Base-by-base conservation (phyloP, 2,888 invertebrate genomes). In the Dicyrtomina minuta region DNA sequence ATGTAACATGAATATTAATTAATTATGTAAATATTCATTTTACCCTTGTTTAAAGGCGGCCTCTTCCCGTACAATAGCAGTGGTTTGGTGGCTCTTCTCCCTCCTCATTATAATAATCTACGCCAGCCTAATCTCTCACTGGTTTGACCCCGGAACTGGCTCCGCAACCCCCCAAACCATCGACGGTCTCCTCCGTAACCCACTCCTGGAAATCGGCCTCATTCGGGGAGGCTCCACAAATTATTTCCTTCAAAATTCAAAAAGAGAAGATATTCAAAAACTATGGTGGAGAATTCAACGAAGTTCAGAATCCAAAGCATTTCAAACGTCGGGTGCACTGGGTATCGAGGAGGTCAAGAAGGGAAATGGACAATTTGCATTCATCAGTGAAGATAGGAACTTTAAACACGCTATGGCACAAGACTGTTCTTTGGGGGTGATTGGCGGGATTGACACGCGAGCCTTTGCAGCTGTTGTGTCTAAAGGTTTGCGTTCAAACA, bases 51-150 rank as follows among this genome's bases (percentile, higher is more conserved):
- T n/a, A n/a, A 15, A 75, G 68, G 75, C 77, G 12, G 72, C 73
- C 0, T 75, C 75, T 33, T 76, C 77, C 51, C 51, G 77, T 53
- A 74, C 76, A 22, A 74, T 77, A 27, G 76, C 77, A 20, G 72
- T 76, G 8, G 73, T 75, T 22, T 77, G 77, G 77, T 77, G 77
- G 77, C 64, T 77, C 13, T 77, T 77, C 67, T 74, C 76, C 10
- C 72, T 77, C 41, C 72, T 74, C 51, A 68, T 74, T 22, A 41
- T 77, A 13, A 74, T 77, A 27, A 75, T 75, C 41, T 77, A 77
- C 61, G 77, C 75, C 22, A 75, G 75, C 49, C 66, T 77, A 24
- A 72, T 77, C 4, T 74, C 76, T 26, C 76, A 77, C 43, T 76
- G 76, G 76, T 77, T 77, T 59, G 73, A 75, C 68, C 75, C 73